A percentile compares a stretch with the other conserved stretches of the same genome.
phyloP scores from a whole-genome alignment of 2,888 invertebrate genomes.

The Uloborus plumipes region DNA sequence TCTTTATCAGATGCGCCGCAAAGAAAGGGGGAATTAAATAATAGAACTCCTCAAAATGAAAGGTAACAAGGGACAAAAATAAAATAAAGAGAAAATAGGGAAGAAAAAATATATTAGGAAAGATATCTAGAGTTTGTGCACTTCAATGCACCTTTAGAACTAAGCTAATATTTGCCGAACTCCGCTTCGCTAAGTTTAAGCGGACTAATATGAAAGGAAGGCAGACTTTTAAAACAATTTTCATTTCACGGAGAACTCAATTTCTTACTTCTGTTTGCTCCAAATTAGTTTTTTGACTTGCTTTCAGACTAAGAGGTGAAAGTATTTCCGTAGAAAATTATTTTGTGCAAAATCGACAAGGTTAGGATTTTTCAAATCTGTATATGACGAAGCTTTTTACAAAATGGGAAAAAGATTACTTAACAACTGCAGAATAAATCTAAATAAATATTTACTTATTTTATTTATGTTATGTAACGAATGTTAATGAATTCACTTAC shows the following conservation, averaged over 20 bases:
- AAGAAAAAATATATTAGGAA: conserved; percentile 25
- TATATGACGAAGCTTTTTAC: too few relatives aligned
- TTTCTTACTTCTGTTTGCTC: conserved; percentile 24
- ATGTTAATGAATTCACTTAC: too few relatives aligned
- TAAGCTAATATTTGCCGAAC: conserved; percentile 55
- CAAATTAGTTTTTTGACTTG: conserved; percentile 24
- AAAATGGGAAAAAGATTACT: too few relatives aligned
- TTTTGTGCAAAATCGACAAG: too few relatives aligned
- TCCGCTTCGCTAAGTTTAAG: conserved; percentile 12
- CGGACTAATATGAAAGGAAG: conserved; percentile 46
- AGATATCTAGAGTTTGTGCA: conserved; percentile 35
- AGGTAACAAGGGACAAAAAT: conserved; percentile 14
- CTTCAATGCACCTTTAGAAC: conserved; percentile 39
- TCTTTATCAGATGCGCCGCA: neutral
- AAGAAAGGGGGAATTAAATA: conserved; percentile 38
- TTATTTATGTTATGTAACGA: too few relatives aligned
- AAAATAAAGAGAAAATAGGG: conserved; percentile 17
- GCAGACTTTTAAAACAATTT: conserved; percentile 60
- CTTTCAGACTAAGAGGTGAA: neutral
- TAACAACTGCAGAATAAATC: too few relatives aligned
- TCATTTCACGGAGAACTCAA: conserved; percentile 45
- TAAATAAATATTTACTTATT: too few relatives aligned
- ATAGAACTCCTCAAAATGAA: conserved; percentile 25
- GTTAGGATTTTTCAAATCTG: too few relatives aligned
- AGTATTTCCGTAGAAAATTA: too few relatives aligned